A percentile compares a stretch with the other conserved stretches of the same genome.
These are phyloP conservation scores for Toxonevra muliebris DNA, from an alignment of 2,888 invertebrate genomes.

Conservation along the genomic window DNA sequence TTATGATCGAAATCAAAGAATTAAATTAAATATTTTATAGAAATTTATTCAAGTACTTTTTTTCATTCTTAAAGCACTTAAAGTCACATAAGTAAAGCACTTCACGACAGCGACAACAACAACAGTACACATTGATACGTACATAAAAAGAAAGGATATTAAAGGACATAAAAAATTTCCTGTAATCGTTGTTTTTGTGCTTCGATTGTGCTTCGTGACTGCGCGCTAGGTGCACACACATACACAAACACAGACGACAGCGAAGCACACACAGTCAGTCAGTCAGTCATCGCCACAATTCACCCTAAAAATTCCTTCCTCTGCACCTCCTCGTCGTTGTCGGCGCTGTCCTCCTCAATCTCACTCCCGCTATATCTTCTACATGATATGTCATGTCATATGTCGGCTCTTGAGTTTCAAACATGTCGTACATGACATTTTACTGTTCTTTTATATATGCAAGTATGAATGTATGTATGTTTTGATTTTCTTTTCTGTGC, in stretches of 20 bases:
- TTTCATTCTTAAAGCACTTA: too few relatives aligned
- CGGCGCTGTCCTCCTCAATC: too few relatives aligned
- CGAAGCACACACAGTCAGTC: too few relatives aligned
- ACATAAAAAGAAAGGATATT: conserved; percentile 36
- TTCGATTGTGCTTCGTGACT: conserved; percentile 2
- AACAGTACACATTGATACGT: conserved; percentile 5
- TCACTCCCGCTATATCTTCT: too few relatives aligned
- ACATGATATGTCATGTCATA: conserved; percentile 49
- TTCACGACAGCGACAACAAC: background rate
- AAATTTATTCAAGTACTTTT: too few relatives aligned
- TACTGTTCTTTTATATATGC: conserved; percentile 55
- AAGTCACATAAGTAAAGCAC: background rate
- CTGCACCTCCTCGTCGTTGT: too few relatives aligned
- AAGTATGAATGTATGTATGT: too few relatives aligned
- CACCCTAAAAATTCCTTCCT: too few relatives aligned
- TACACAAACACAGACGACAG: background rate
- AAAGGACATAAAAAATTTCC: conserved; percentile 34
- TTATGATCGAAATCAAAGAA: too few relatives aligned
- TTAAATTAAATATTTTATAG: too few relatives aligned
- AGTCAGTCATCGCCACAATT: too few relatives aligned
- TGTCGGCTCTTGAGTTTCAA: conserved; percentile 13
- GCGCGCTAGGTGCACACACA: background rate
- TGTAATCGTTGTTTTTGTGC: conserved; percentile 2
- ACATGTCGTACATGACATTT: conserved; percentile 50
- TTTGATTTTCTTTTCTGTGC: too few relatives aligned